These are phyloP conservation scores for Syngnathus typhle DNA, from an alignment of 2,113 vertebrate genomes.

Conservation along the genomic window DNA sequence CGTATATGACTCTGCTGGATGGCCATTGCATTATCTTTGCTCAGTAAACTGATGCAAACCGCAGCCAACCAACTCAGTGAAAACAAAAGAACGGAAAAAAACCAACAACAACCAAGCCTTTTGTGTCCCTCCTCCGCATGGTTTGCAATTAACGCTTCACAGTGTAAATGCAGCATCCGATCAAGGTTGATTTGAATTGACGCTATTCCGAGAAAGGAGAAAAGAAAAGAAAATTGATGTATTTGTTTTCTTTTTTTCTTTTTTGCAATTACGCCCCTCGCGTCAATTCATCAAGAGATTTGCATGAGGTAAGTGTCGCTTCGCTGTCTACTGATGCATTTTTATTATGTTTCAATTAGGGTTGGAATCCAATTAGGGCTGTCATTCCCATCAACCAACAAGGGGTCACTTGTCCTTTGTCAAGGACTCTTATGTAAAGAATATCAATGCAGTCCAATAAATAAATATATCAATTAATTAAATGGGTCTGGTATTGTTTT, in stretches of 20 bases:
- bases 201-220: conserved; percentile 62
- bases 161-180: background rate
- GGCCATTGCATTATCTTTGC: conserved; percentile 26
- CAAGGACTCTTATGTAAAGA: conserved; percentile 17
- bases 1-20: conserved; percentile 9
- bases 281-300: conserved; percentile 71
- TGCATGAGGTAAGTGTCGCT: conserved; percentile 72
- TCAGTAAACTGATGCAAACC: conserved; percentile 38
- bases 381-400: conserved; percentile 62
- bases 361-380: conserved; percentile 71
- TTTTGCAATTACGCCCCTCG: conserved; percentile 66
- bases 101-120: conserved; percentile 26
- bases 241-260: conserved; percentile 24
- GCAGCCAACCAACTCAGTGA: conserved; percentile 26
- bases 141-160: conserved; percentile 8
- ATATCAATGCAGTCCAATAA: background rate
- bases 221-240: conserved; percentile 58
- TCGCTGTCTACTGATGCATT: conserved; percentile 69
- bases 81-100: conserved; percentile 20
- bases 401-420: conserved; percentile 41
- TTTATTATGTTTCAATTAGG: conserved; percentile 75
- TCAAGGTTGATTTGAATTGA: conserved; percentile 59
- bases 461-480: too few relatives aligned
- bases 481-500: background rate
- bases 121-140: background rate